A percentile compares a stretch with the other conserved stretches of the same genome.
Evolutionary conservation across 2,113 vertebrate species (phyloP).

Genomic region (Leptocoma aspasia): DNA sequence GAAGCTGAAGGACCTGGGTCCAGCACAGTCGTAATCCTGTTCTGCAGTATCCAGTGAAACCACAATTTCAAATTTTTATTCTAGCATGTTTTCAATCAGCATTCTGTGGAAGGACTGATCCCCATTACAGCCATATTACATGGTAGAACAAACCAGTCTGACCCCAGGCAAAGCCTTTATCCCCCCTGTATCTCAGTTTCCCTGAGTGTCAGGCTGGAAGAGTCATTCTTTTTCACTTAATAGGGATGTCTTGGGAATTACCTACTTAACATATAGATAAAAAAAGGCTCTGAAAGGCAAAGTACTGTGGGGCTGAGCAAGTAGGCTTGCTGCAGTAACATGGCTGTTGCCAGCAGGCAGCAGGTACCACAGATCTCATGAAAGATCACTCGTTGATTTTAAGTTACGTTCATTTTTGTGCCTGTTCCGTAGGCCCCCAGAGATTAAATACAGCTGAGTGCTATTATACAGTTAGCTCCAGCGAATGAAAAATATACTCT

Average conservation of each 20-base stretch:
- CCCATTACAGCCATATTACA: not conserved
- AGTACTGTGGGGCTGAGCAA: not conserved
- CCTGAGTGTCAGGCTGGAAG: not conserved
- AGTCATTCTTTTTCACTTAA: not conserved
- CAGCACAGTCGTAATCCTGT: not conserved
- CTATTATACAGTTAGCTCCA: slow-evolving; percentile 46
- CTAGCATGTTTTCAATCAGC: not conserved
- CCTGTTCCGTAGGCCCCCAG: not conserved
- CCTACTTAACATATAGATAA: not conserved
- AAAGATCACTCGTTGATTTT: slow-evolving; percentile 1
- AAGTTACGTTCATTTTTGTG: slow-evolving; percentile 30
- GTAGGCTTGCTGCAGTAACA: not conserved
- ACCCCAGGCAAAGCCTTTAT: not conserved
- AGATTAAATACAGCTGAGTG: slow-evolving; percentile 47
- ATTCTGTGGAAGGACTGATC: not conserved
- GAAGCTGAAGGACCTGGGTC: not conserved
- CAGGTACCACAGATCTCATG: slow-evolving; percentile 15
- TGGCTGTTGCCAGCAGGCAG: not conserved
- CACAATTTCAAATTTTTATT: not conserved
- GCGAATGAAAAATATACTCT: slow-evolving; percentile 44
- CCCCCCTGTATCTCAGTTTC: not conserved
- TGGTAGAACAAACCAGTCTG: not conserved
- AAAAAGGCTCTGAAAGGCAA: not conserved
- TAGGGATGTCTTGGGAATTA: not conserved
- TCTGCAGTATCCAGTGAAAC: not conserved